Conservation (phyloP, 2,113 vertebrate genomes). For the Daubentonia madagascariensis region DNA sequence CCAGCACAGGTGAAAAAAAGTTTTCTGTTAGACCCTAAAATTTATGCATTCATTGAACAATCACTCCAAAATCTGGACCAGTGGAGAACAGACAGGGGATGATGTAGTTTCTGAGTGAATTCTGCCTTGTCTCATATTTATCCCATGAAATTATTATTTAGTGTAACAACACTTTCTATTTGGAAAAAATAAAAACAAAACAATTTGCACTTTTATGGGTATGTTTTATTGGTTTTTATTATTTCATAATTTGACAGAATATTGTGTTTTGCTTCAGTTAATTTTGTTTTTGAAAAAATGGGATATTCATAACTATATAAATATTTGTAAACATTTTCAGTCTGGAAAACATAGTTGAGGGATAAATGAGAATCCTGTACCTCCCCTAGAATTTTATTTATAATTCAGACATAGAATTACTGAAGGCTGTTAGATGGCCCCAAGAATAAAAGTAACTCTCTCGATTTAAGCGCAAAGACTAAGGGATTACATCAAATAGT, state of each 20-base stretch:
- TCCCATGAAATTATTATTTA: background rate
- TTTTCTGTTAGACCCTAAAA: background rate
- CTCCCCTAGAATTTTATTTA: background rate
- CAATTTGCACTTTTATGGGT: background rate
- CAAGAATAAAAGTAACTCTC: background rate
- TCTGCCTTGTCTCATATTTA: background rate
- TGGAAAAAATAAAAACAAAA: background rate
- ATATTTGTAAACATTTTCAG: background rate
- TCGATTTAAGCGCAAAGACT: background rate
- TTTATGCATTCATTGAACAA: background rate
- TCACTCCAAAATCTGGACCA: background rate
- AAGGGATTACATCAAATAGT: background rate
- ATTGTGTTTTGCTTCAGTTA: background rate
- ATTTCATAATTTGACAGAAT: conserved; percentile 20
- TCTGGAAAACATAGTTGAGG: background rate
- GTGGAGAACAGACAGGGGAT: background rate
- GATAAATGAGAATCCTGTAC: background rate
- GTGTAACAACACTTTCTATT: background rate
- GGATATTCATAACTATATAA: background rate
- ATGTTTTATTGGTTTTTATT: background rate
- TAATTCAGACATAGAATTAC: background rate
- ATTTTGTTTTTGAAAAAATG: background rate
- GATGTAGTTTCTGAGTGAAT: background rate
- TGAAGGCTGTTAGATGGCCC: background rate
- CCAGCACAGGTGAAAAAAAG: background rate